These are phyloP conservation scores for Diploptera punctata DNA, from an alignment of 2,888 invertebrate species.

Conservation along the genomic window DNA sequence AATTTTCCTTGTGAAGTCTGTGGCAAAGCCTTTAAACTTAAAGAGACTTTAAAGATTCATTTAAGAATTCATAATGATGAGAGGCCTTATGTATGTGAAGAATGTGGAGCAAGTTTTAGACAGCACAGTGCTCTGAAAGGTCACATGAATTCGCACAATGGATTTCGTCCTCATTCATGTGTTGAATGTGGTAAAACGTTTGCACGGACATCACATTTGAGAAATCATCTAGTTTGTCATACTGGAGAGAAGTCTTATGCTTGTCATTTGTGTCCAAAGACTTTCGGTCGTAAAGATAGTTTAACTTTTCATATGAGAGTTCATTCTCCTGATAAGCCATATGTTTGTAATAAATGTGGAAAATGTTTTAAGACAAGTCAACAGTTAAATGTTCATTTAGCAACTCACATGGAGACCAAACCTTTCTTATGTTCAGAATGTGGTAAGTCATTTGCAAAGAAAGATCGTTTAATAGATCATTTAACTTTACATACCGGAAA, in stretches of 20 bases:
- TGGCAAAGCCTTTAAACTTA: conserved; percentile 39
- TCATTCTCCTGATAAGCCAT: neutral
- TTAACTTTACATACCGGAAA: neutral
- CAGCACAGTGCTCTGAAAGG: conserved; percentile 45
- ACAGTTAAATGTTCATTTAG: conserved; percentile 10
- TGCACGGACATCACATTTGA: neutral
- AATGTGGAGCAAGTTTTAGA: conserved; percentile 30
- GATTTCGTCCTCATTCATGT: conserved; percentile 50
- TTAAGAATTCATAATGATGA: conserved; percentile 40
- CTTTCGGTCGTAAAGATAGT: neutral
- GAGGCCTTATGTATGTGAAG: conserved; percentile 39
- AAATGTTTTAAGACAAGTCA: conserved; percentile 6
- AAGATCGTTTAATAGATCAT: conserved; percentile 18
- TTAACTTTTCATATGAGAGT: neutral
- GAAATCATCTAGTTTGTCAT: conserved; percentile 6
- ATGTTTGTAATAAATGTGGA: conserved; percentile 13
- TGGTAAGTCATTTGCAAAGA: conserved; percentile 12
- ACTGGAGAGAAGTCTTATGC: conserved; percentile 13
- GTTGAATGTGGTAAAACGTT: conserved; percentile 50
- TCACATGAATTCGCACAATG: conserved; percentile 51
- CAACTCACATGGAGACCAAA: conserved; percentile 16
- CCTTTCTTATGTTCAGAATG: conserved; percentile 5
- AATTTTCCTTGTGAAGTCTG: conserved; percentile 38
- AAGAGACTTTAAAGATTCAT: conserved; percentile 39
- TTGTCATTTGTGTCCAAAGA: neutral